A percentile compares a stretch with the other conserved stretches of the same genome.
phyloP scores from a whole-genome alignment of 2,888 invertebrate genomes.

The Drosophila merina region DNA sequence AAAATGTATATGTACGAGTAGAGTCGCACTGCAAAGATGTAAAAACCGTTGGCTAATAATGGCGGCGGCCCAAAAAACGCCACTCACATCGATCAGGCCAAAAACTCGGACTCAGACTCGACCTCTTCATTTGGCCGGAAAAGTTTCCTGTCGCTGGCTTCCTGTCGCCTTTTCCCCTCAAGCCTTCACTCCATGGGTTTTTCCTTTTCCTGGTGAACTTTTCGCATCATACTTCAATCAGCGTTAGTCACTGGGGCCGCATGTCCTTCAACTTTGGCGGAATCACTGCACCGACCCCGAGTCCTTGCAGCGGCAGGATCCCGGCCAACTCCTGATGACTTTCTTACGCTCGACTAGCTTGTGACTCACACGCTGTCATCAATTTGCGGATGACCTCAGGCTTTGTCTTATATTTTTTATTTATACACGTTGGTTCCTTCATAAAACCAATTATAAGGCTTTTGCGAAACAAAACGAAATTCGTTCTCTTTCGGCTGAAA shows the following conservation, averaged over 20 bases:
- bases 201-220: constrained; percentile 58
- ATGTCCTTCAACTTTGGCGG: constrained; percentile 56
- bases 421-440: background rate
- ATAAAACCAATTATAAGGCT: constrained; percentile 1
- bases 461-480: background rate
- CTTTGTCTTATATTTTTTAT: constrained; percentile 12
- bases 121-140: constrained; percentile 59
- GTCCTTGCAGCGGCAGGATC: constrained; percentile 49
- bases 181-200: constrained; percentile 24
- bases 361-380: constrained; percentile 50
- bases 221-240: constrained; percentile 75
- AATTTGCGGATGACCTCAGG: constrained; percentile 26
- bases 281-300: constrained; percentile 20
- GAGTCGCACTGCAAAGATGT: constrained; percentile 13
- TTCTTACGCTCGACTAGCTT: constrained; percentile 65
- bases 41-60: constrained; percentile 66
- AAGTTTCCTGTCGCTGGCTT: constrained; percentile 26
- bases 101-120: constrained; percentile 38
- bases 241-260: constrained; percentile 60
- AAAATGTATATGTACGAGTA: background rate
- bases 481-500: constrained; percentile 12
- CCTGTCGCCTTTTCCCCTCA: background rate
- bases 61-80: constrained; percentile 60
- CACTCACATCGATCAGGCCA: constrained; percentile 64
- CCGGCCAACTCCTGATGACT: constrained; percentile 68